These are phyloP conservation scores for Brachionus manjavacas DNA, from an alignment of 1,140 invertebrate genomes.

Conservation along the genomic window DNA sequence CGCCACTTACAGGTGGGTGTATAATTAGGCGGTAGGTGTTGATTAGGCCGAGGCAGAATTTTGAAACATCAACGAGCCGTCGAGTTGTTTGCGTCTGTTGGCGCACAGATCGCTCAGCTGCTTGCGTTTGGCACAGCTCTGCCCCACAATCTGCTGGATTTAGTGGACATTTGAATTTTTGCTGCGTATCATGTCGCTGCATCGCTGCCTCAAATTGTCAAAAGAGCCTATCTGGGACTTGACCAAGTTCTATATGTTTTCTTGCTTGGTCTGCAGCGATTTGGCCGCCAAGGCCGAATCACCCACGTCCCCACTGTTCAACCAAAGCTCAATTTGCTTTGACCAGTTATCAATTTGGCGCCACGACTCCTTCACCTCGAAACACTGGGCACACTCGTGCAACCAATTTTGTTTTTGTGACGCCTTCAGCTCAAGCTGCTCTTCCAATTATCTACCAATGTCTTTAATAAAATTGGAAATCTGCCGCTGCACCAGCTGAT, in stretches of 20 bases:
- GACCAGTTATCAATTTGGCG: not conserved
- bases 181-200: not conserved
- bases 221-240: not conserved
- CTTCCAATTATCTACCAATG: not conserved
- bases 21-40: too few species aligned
- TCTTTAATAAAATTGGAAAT: not conserved
- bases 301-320: not conserved
- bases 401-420: not conserved
- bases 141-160: not conserved
- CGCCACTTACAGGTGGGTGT: too few species aligned
- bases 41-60: too few species aligned
- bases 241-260: not conserved
- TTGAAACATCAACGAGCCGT: too few species aligned
- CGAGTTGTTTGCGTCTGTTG: too few species aligned
- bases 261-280: not conserved
- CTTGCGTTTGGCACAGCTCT: too few species aligned
- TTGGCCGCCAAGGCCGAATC: not conserved
- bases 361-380: not conserved
- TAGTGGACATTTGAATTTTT: not conserved
- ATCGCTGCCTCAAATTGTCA: not conserved
- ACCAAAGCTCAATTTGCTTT: not conserved
- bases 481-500: not conserved
- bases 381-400: not conserved
- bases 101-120: too few species aligned
- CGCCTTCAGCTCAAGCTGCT: not conserved